phyloP scores from a whole-genome alignment of 1,140 invertebrate genomes.

The Andrena cerasifolii region DNA sequence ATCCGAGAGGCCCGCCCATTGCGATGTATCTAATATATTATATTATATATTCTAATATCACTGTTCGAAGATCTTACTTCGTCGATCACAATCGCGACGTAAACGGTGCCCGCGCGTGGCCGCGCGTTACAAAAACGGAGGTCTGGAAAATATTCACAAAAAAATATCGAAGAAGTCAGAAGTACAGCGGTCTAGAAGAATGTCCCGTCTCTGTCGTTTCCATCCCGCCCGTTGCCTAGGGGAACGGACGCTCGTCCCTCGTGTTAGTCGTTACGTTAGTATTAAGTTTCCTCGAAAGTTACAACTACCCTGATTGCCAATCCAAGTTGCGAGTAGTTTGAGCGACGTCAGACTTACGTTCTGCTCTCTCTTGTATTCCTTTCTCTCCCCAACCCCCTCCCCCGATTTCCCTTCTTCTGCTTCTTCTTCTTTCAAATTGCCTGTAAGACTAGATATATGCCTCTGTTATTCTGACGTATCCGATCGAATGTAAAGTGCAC shows the following conservation, averaged over 20 bases:
- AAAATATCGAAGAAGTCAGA: conserved; percentile 37
- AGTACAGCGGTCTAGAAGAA: conserved; percentile 26
- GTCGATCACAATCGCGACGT: conserved; percentile 3
- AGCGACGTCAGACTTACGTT: conserved; percentile 31
- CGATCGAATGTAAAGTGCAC: conserved; percentile 41
- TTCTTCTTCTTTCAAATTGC: neutral
- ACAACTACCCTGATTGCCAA: conserved; percentile 55
- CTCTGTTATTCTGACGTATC: conserved; percentile 38
- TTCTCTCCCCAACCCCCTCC: conserved; percentile 2
- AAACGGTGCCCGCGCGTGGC: conserved; percentile 11
- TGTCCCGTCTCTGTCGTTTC: neutral
- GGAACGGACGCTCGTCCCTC: neutral
- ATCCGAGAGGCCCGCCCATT: conserved; percentile 13
- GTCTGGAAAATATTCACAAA: conserved; percentile 10
- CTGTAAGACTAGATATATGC: conserved; percentile 38
- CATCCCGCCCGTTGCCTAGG: neutral
- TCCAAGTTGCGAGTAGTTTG: conserved; percentile 23
- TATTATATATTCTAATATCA: conserved; percentile 55
- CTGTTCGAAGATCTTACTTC: conserved; percentile 23
- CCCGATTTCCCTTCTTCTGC: neutral
- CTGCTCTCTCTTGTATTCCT: neutral
- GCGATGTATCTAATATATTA: conserved; percentile 25
- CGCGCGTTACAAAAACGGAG: conserved; percentile 20
- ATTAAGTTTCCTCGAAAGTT: conserved; percentile 5
- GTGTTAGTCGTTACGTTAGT: neutral